These are phyloP conservation scores for Osmerus mordax DNA, from an alignment of 2,113 vertebrate species.

Conservation along the genomic window DNA sequence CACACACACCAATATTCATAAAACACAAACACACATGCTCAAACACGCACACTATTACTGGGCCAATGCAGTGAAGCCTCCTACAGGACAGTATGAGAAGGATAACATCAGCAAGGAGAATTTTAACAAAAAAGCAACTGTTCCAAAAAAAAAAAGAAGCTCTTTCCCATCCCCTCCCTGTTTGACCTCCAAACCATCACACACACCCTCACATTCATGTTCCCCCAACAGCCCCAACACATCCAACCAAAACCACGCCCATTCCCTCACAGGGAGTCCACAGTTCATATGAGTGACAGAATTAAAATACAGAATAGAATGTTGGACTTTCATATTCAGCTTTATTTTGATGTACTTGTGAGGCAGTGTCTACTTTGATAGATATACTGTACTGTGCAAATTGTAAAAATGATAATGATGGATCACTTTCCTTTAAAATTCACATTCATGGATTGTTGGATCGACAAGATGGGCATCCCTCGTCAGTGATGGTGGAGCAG, in stretches of 20 bases:
- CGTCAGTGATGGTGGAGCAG: conserved; percentile 18
- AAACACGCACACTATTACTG: conserved; percentile 30
- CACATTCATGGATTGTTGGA: conserved; percentile 68
- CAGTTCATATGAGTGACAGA: neutral
- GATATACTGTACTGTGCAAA: conserved; percentile 49
- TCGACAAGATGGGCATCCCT: conserved; percentile 4
- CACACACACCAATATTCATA: conserved; percentile 9
- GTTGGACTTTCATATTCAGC: conserved; percentile 32
- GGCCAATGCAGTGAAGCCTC: conserved; percentile 47
- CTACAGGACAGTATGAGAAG: conserved; percentile 1
- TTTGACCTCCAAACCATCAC: neutral
- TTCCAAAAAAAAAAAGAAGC: conserved; percentile 5
- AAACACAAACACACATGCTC: neutral
- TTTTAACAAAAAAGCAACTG: conserved; percentile 4
- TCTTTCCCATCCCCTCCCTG: neutral
- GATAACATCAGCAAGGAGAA: conserved; percentile 24
- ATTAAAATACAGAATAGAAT: conserved; percentile 36
- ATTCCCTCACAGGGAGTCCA: neutral
- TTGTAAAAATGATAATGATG: conserved; percentile 43
- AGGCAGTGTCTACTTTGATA: conserved; percentile 54
- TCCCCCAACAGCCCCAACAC: neutral
- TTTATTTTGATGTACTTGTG: conserved; percentile 46
- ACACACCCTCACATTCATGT: neutral
- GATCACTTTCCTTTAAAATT: conserved; percentile 31
- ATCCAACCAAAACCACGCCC: neutral